Evolutionary conservation across 35 echinoderm and acorn worm genomes (phyloP), one percentile per base, ranked within the genome.

Genomic region (Anneissia japonica): DNA sequence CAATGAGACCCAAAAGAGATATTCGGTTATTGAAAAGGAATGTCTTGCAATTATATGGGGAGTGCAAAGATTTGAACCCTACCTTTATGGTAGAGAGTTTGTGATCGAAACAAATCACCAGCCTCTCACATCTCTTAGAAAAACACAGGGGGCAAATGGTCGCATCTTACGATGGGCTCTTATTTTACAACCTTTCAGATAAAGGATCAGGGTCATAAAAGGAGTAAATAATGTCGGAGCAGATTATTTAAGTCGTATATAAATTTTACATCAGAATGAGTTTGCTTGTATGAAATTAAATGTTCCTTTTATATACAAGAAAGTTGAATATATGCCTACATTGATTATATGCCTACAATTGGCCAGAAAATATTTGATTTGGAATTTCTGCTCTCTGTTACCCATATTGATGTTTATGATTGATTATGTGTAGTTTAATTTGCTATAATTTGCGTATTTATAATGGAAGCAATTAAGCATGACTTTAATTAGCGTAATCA

Each of bases 21-120:
- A 85, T 30, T 86, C 76, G 10, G 77, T 80, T 3, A 91, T 74
- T 38, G 83, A 86, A 81, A 82, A 82, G 29, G 86, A 87, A 80
- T 93, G 86, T 6, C 45, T 88, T 0, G 92, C 87, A 23, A 80
- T 93, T 0, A 77, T 93, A 0, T 93, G 87, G 92, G 90, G 51
- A 35, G 81, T 88, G 19, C 38, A 79, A 75, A 76, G 75, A 23
- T 84, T 92, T 55, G 38, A 88, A 84, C 73, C 83, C 26, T 92
- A 92, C 29, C n/a, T 91, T 10, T 81, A 91, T 75, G 89, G 89
- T 0, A 80, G 29, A 13, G 89, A 91, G 30, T 86, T 91, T 86
- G 32, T 45, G 0, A 80, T 86, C 0, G 31, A 91, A 41, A 91
- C 89, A 3, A 84, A 86, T 34, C 91, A 93, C 35, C 73, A 93